phyloP scores from a whole-genome alignment of 1,140 invertebrate species.

The Thereuonema tuberculata region DNA sequence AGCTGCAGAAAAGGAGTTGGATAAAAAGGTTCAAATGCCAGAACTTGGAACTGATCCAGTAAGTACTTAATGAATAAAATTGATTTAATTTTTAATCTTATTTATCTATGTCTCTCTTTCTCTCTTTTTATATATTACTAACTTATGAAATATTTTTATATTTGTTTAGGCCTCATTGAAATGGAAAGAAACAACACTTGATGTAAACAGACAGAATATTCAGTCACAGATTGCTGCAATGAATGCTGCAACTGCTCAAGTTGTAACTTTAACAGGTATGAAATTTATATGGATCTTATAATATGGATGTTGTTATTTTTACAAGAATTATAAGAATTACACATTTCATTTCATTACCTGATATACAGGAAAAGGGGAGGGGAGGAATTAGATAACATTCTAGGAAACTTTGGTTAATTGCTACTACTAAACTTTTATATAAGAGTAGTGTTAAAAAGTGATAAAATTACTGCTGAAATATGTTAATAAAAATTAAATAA shows the following conservation, averaged over 20 bases:
- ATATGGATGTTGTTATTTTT: background rate
- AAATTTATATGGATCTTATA: slow-evolving; percentile 35
- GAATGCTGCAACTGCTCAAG: slow-evolving; percentile 96
- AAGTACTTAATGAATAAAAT: slow-evolving; percentile 9
- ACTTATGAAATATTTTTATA: background rate
- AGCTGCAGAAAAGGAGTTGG: slow-evolving; percentile 66
- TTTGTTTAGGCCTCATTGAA: slow-evolving; percentile 54
- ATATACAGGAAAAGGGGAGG: too few species aligned
- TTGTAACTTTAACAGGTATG: slow-evolving; percentile 93
- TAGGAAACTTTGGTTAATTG: too few species aligned
- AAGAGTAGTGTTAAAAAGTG: too few species aligned
- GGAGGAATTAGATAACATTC: too few species aligned
- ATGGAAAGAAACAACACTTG: slow-evolving; percentile 86
- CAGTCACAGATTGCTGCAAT: slow-evolving; percentile 94
- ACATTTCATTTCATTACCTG: slow-evolving; percentile 2
- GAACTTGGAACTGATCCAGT: slow-evolving; percentile 63
- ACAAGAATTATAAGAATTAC: background rate
- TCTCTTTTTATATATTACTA: background rate
- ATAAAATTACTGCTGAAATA: too few species aligned
- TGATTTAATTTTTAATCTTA: background rate
- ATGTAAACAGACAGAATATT: slow-evolving; percentile 91
- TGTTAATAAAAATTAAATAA: too few species aligned
- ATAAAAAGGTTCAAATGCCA: slow-evolving; percentile 55
- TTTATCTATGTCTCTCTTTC: background rate
- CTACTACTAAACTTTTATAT: too few species aligned